Conservation (phyloP, 2,888 invertebrate genomes). For the Chloromyia formosa region DNA sequence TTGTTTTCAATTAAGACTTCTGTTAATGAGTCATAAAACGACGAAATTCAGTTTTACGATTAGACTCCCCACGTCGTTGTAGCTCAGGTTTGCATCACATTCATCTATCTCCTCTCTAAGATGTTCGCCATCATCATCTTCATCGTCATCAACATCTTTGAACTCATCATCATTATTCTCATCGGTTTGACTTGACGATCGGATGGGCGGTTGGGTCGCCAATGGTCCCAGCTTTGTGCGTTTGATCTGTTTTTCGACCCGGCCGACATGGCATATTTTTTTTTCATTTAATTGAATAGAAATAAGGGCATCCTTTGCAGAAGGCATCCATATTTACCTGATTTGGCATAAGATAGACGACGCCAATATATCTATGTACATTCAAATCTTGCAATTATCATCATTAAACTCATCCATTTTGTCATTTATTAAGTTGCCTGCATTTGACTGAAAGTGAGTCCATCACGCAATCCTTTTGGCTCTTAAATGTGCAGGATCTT, state of each 20-base stretch:
- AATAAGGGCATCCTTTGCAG: constrained; percentile 3
- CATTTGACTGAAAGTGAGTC: constrained; percentile 4
- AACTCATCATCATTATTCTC: background rate
- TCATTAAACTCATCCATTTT: constrained; percentile 26
- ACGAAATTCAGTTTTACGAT: constrained; percentile 47
- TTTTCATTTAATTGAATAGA: background rate
- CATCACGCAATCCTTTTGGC: background rate
- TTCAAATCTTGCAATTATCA: constrained; percentile 4
- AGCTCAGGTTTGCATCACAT: background rate
- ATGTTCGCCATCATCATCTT: constrained; percentile 22
- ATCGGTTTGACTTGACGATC: background rate
- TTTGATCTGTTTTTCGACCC: background rate
- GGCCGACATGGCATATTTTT: background rate
- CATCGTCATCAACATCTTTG: background rate
- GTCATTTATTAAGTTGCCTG: background rate
- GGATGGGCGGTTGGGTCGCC: background rate
- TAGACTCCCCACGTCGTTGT: constrained; percentile 44
- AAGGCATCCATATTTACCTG: background rate
- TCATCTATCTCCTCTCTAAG: background rate
- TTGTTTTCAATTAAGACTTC: constrained; percentile 51
- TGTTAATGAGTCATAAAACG: constrained; percentile 51
- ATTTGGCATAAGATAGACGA: constrained; percentile 16
- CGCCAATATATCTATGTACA: background rate
- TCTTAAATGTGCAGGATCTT: background rate
- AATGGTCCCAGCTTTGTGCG: background rate